Evolutionary conservation across 37 sponge, comb jelly and placozoan genomes (phyloP).

Genomic region (Cladorhizidae sp.): DNA sequence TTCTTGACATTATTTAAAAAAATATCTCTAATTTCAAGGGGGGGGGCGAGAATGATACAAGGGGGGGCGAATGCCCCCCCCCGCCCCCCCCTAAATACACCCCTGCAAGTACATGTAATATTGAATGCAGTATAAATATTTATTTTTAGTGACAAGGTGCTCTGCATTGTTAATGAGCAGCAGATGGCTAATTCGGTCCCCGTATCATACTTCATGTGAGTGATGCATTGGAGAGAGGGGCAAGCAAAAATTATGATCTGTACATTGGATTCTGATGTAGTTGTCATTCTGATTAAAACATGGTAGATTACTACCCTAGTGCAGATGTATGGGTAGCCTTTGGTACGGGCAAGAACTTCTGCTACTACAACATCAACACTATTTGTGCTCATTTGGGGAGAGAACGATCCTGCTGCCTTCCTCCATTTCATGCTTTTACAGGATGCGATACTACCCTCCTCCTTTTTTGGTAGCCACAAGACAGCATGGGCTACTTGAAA

Average conservation of each 20-base stretch:
- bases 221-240: constrained; percentile 30
- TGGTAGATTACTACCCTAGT: constrained; percentile 4
- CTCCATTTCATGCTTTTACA: too few species aligned
- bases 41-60: too few species aligned
- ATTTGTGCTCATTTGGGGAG: constrained; percentile 28
- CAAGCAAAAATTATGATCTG: constrained; percentile 13
- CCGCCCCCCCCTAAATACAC: too few species aligned
- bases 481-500: constrained; percentile 33
- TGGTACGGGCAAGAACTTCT: too few species aligned
- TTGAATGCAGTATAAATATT: too few species aligned
- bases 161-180: not conserved
- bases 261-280: constrained; percentile 1
- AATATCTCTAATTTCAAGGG: too few species aligned
- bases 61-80: too few species aligned
- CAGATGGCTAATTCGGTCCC: constrained; percentile 9
- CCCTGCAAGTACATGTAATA: too few species aligned
- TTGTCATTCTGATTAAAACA: constrained; percentile 28
- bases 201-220: constrained; percentile 20
- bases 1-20: too few species aligned
- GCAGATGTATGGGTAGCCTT: constrained; percentile 48
- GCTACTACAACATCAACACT: constrained; percentile 27
- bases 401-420: too few species aligned
- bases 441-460: constrained; percentile 36
- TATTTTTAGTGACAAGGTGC: constrained; percentile 10
- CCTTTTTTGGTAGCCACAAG: constrained; percentile 40